These are phyloP conservation scores for Siderastrea siderea DNA, from an alignment of 92 coral and sea anemone species.

Conservation along the genomic window DNA sequence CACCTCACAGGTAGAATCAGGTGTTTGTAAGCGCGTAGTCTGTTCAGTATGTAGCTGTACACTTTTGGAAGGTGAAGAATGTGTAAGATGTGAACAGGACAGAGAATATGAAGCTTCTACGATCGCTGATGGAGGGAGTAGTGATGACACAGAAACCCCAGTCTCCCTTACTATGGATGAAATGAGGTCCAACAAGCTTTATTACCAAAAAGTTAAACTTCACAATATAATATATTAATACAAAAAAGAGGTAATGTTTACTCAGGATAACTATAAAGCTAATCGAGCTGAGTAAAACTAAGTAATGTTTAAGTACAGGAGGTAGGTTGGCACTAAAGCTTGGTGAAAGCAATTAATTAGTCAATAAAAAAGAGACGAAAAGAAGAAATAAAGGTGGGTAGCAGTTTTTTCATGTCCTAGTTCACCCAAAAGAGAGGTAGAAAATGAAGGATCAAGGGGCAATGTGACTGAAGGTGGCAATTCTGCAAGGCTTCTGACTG, in stretches of 20 bases:
- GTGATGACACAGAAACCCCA: background rate
- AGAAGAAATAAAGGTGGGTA: no score
- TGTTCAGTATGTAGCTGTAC: constrained; percentile 34
- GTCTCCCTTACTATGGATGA: constrained; percentile 25
- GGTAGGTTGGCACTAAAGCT: no score
- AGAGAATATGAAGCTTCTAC: constrained; percentile 37
- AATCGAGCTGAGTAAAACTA: no score
- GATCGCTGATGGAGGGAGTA: constrained; percentile 30
- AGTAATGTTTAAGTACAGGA: no score
- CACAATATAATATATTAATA: no score
- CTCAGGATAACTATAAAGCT: no score
- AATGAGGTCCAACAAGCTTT: constrained; percentile 35
- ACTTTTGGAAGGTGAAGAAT: no score
- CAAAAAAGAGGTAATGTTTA: no score
- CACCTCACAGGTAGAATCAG: background rate
- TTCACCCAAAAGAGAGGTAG: constrained; percentile 5
- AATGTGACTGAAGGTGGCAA: background rate
- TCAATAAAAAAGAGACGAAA: no score
- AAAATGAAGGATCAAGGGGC: background rate
- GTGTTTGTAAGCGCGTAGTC: constrained; percentile 25
- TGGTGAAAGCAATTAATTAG: no score
- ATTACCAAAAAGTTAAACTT: no score
- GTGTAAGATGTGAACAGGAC: no score
- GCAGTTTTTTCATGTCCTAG: constrained; percentile 35
- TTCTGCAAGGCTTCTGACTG: background rate